phyloP scores from a whole-genome alignment of 2,113 vertebrate genomes.

The Lanius ludovicianus region DNA sequence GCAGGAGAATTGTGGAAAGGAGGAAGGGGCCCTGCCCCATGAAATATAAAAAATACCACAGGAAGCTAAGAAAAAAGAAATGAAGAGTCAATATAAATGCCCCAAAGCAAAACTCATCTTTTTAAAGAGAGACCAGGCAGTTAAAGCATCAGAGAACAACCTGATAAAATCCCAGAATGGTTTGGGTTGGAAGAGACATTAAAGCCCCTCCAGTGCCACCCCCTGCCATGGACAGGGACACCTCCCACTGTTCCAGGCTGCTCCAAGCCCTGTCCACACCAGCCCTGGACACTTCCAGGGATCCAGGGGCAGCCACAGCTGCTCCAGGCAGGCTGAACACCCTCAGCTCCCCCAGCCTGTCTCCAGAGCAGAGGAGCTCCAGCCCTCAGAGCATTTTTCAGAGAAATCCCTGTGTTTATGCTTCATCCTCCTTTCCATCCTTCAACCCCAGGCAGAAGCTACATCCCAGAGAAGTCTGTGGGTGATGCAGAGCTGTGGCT shows the following conservation, averaged over 20 bases:
- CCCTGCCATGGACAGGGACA: background rate
- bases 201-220: background rate
- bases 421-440: background rate
- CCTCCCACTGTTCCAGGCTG: fast-evolving
- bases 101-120: background rate
- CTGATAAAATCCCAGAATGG: background rate
- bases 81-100: background rate
- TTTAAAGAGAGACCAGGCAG: background rate
- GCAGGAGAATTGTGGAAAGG: background rate
- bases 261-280: background rate
- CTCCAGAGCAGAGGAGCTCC: background rate
- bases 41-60: background rate
- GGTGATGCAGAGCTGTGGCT: background rate
- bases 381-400: background rate
- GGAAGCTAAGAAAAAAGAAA: background rate
- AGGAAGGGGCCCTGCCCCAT: background rate
- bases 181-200: background rate
- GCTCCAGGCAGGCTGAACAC: background rate
- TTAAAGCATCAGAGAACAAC: background rate
- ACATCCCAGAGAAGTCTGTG: fast-evolving
- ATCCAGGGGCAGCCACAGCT: background rate
- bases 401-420: background rate
- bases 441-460: background rate
- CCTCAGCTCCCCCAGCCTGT: background rate
- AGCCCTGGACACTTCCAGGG: background rate